These are phyloP conservation scores for Antheraea assamensis DNA, from an alignment of 2,888 invertebrate genomes.

Conservation along the genomic window DNA sequence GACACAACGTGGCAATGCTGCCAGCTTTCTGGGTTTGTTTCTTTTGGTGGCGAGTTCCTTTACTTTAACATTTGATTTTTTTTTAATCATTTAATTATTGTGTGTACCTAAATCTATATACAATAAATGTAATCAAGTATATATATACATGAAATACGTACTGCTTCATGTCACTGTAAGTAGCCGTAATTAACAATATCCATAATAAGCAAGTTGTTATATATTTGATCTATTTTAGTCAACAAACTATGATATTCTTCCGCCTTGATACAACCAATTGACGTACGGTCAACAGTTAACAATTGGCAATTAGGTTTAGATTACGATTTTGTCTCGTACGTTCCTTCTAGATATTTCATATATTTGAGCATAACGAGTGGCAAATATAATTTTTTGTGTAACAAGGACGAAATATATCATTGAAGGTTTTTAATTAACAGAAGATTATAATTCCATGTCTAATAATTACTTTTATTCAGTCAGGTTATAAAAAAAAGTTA, in stretches of 20 bases:
- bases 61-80: neutral
- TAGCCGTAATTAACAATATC: neutral
- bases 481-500: neutral
- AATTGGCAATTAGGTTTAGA: neutral
- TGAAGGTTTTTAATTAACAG: neutral
- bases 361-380: neutral
- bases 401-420: neutral
- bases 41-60: too few species aligned
- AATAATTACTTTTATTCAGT: neutral
- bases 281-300: neutral
- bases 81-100: neutral
- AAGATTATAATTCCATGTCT: too few species aligned
- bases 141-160: neutral
- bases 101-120: neutral
- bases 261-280: neutral
- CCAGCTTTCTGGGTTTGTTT: too few species aligned
- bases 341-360: neutral
- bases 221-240: neutral
- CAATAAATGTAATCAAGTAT: neutral
- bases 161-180: neutral
- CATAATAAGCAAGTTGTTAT: neutral
- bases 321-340: neutral
- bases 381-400: neutral
- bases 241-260: neutral
- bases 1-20: too few species aligned